These are phyloP conservation scores for Anarsia innoxiella DNA, from an alignment of 2,888 invertebrate genomes.

Conservation along the genomic window DNA sequence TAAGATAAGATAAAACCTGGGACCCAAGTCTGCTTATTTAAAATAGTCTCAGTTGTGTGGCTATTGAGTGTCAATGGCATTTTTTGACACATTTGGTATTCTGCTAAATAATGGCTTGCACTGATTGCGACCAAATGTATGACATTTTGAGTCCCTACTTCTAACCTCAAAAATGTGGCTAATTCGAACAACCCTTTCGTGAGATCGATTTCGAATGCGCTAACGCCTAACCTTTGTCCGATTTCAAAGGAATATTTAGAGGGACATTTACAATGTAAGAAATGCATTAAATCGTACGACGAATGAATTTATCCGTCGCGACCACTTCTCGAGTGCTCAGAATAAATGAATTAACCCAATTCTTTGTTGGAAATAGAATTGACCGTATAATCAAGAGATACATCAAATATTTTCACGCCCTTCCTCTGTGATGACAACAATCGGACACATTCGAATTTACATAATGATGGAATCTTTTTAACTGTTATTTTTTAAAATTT, in stretches of 20 bases:
- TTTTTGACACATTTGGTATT: too few species aligned
- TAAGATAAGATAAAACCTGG: too few species aligned
- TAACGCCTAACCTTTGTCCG: slow-evolving; percentile 17
- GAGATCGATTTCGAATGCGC: slow-evolving; percentile 10
- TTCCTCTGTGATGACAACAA: slow-evolving; percentile 29
- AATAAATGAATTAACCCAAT: slow-evolving; percentile 16
- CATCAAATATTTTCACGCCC: slow-evolving; percentile 43
- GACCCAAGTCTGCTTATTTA: too few species aligned
- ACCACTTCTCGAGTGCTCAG: slow-evolving; percentile 54
- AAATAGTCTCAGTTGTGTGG: too few species aligned
- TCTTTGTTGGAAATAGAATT: slow-evolving; percentile 6
- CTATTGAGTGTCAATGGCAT: too few species aligned
- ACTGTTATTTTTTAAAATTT: too few species aligned
- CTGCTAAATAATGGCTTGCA: too few species aligned
- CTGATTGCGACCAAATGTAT: too few species aligned
- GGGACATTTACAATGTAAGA: slow-evolving; percentile 31
- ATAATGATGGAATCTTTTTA: slow-evolving; percentile 42
- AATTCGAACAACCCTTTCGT: slow-evolving; percentile 1
- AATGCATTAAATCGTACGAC: slow-evolving; percentile 38
- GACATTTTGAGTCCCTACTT: too few species aligned
- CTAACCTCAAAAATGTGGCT: slow-evolving; percentile 5
- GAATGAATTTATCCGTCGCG: slow-evolving; percentile 57
- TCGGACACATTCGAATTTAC: slow-evolving; percentile 36
- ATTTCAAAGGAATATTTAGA: slow-evolving; percentile 27
- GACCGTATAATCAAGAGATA: slow-evolving; percentile 33